A percentile compares a stretch with the other conserved stretches of the same genome.
Conservation (phyloP, 1,140 invertebrate species). For the Phymorhynchus buccinoides region DNA sequence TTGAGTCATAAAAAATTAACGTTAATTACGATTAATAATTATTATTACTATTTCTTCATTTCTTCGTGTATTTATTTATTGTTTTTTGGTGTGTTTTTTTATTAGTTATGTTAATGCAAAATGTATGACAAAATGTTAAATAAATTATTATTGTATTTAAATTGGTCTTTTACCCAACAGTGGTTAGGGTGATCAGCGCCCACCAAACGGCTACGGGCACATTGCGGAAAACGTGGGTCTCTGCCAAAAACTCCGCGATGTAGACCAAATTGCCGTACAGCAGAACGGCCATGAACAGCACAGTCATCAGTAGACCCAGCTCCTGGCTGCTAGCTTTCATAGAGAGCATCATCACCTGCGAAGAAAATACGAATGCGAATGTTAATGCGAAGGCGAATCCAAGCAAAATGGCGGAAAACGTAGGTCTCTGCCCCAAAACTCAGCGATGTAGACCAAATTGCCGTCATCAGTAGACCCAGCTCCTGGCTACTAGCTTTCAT, state of each 20-base stretch:
- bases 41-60: too few relatives aligned
- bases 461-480: slow-evolving; percentile 34
- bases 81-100: slow-evolving; percentile 17
- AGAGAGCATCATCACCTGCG: slow-evolving; percentile 40
- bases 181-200: slow-evolving; percentile 76
- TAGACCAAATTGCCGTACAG: slow-evolving; percentile 44
- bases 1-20: too few relatives aligned
- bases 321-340: slow-evolving; percentile 39
- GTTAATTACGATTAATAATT: background rate
- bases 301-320: slow-evolving; percentile 38
- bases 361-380: too few relatives aligned
- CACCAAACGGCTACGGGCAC: slow-evolving; percentile 71
- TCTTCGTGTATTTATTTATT: too few relatives aligned
- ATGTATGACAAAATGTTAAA: background rate
- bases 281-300: slow-evolving; percentile 40
- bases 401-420: too few relatives aligned
- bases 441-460: slow-evolving; percentile 38
- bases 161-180: slow-evolving; percentile 68
- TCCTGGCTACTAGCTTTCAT: slow-evolving; percentile 28
- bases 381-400: too few relatives aligned
- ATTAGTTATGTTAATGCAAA: background rate
- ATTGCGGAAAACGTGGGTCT: slow-evolving; percentile 42
- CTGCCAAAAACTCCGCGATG: slow-evolving; percentile 35
- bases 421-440: slow-evolving; percentile 27
- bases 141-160: background rate